Evolutionary conservation across 64 coral and sea anemone genomes (phyloP).

Genomic region (Orbicella faveolata): DNA sequence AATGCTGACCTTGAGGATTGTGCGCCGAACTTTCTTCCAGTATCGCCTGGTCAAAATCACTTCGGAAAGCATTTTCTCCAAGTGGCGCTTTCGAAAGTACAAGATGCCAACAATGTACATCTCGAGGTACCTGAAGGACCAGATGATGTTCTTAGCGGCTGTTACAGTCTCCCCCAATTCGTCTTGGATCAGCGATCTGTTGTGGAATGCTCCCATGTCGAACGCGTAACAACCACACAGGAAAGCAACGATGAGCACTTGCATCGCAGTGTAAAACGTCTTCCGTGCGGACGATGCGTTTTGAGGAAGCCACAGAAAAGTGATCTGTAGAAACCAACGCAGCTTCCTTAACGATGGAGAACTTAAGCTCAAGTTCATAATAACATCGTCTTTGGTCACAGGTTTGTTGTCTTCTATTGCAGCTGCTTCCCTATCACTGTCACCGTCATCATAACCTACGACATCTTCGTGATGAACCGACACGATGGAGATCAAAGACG

Average conservation of each 20-base stretch:
- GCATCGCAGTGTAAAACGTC: neutral
- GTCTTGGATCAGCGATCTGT: slow-evolving; percentile 39
- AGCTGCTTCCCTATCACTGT: slow-evolving; percentile 49
- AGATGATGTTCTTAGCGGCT: slow-evolving; percentile 56
- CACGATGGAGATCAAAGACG: slow-evolving; percentile 53
- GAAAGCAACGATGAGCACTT: neutral
- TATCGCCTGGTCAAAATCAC: slow-evolving; percentile 57
- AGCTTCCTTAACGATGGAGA: slow-evolving; percentile 25
- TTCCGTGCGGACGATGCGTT: neutral
- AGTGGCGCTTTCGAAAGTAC: slow-evolving; percentile 62
- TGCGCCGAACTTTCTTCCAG: slow-evolving; percentile 47
- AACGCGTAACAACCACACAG: neutral
- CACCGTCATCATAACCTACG: slow-evolving; percentile 21
- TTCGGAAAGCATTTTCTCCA: slow-evolving; percentile 57
- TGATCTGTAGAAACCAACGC: slow-evolving; percentile 11
- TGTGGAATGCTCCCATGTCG: slow-evolving; percentile 56
- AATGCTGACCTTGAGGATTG: neutral
- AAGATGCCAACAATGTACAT: slow-evolving; percentile 60
- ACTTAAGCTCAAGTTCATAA: slow-evolving; percentile 45
- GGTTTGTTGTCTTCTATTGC: slow-evolving; percentile 5
- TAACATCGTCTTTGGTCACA: slow-evolving; percentile 40
- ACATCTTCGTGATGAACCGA: slow-evolving; percentile 14
- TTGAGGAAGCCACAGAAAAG: slow-evolving; percentile 49
- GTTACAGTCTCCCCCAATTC: slow-evolving; percentile 48
- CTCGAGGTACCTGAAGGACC: slow-evolving; percentile 22